Conservation (phyloP, 2,888 invertebrate species). For the Drosophila putrida region DNA sequence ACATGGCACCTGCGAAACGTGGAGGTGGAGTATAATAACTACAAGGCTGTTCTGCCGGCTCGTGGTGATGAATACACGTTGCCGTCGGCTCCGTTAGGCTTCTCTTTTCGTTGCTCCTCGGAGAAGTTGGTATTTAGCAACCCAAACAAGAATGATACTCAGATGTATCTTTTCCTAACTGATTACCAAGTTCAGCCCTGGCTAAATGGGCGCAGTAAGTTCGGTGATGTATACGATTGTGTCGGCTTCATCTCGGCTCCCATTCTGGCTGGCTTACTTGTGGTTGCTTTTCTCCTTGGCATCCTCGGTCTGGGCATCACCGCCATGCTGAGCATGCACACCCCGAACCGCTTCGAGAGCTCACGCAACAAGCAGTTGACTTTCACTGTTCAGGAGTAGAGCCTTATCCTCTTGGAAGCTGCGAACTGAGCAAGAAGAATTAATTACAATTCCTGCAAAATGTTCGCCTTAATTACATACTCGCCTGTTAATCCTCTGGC, state of each 20-base stretch:
- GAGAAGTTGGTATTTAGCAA: constrained; percentile 86
- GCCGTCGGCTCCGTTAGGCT: constrained; percentile 87
- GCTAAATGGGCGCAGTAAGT: constrained; percentile 87
- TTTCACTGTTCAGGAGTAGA: constrained; percentile 91
- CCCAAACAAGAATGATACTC: constrained; percentile 85
- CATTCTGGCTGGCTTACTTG: constrained; percentile 96
- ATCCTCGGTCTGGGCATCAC: constrained; percentile 93
- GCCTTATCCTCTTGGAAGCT: neutral
- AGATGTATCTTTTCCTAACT: constrained; percentile 84
- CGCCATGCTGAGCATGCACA: constrained; percentile 96
- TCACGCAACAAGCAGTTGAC: constrained; percentile 97
- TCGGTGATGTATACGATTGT: constrained; percentile 94
- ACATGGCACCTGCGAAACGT: constrained; percentile 88
- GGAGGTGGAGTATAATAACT: constrained; percentile 86
- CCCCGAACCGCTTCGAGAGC: constrained; percentile 98
- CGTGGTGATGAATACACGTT: constrained; percentile 77
- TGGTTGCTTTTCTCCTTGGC: constrained; percentile 90
- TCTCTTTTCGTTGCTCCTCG: constrained; percentile 87
- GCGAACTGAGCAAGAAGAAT: neutral
- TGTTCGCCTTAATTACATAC: constrained; percentile 76
- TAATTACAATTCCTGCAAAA: constrained; percentile 24
- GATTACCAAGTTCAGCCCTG: constrained; percentile 87
- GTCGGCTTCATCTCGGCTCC: constrained; percentile 95
- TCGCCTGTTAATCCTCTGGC: constrained; percentile 74
- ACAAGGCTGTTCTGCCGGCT: constrained; percentile 65